A percentile compares a stretch with the other conserved stretches of the same genome.
These are phyloP conservation scores for Mamestra brassicae DNA, from an alignment of 2,888 invertebrate species.

Conservation along the genomic window DNA sequence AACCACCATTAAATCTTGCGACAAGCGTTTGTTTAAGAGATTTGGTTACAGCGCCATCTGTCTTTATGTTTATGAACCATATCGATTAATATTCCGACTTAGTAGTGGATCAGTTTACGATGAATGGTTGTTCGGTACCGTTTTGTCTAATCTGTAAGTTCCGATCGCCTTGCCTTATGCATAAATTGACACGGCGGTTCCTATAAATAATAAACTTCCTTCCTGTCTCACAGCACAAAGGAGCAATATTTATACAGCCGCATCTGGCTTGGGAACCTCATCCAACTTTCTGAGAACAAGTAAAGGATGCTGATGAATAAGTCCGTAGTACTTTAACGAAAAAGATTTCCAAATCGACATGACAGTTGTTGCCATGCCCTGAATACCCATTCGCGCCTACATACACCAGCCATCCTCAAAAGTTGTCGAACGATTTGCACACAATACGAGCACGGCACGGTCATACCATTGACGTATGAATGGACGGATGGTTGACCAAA, in stretches of 20 bases:
- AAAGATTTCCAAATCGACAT: slow-evolving; percentile 23
- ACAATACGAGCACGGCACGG: slow-evolving; percentile 72
- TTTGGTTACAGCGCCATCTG: slow-evolving; percentile 60
- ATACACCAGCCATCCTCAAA: slow-evolving; percentile 46
- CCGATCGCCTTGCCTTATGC: slow-evolving; percentile 21
- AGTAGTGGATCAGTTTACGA: slow-evolving; percentile 24
- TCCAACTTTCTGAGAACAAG: background rate
- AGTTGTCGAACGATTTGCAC: slow-evolving; percentile 75
- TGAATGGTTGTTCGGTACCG: slow-evolving; percentile 24
- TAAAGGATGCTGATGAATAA: slow-evolving; percentile 28
- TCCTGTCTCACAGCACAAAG: slow-evolving; percentile 25
- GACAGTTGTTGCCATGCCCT: slow-evolving; percentile 39
- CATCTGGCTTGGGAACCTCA: background rate
- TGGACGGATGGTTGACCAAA: slow-evolving; percentile 84
- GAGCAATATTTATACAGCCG: background rate
- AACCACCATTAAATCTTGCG: slow-evolving; percentile 44
- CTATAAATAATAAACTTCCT: slow-evolving; percentile 36
- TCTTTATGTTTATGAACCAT: slow-evolving; percentile 31
- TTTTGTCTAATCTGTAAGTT: slow-evolving; percentile 30
- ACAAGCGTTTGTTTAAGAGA: slow-evolving; percentile 43
- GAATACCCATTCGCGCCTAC: slow-evolving; percentile 33
- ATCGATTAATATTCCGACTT: slow-evolving; percentile 26
- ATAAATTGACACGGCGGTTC: slow-evolving; percentile 18
- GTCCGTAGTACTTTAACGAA: background rate
- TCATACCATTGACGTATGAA: slow-evolving; percentile 76